These are phyloP conservation scores for Halocaridina rubra DNA, from an alignment of 2,888 invertebrate species.

Conservation along the genomic window DNA sequence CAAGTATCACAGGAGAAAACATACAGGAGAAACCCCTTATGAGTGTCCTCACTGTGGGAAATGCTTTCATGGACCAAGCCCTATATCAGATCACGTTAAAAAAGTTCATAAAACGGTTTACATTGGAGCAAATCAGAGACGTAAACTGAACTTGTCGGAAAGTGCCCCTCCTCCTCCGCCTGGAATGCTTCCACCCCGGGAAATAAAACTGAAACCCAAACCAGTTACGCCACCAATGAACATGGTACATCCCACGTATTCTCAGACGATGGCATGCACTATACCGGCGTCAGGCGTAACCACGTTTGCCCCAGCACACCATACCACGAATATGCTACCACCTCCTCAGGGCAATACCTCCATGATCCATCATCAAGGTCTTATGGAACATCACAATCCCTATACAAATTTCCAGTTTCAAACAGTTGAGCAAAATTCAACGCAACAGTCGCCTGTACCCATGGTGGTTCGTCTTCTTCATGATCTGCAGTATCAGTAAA, in stretches of 20 bases:
- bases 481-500: slow-evolving; percentile 58
- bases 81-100: slow-evolving; percentile 54
- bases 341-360: slow-evolving; percentile 12
- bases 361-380: slow-evolving; percentile 32
- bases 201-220: slow-evolving; percentile 20
- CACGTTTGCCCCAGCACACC: slow-evolving; percentile 38
- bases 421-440: slow-evolving; percentile 24
- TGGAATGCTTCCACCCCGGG: slow-evolving; percentile 38
- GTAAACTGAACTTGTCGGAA: slow-evolving; percentile 51
- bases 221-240: slow-evolving; percentile 29
- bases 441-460: slow-evolving; percentile 47
- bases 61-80: slow-evolving; percentile 56
- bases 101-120: slow-evolving; percentile 57
- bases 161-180: slow-evolving; percentile 52
- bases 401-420: slow-evolving; percentile 51
- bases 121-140: slow-evolving; percentile 51
- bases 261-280: slow-evolving; percentile 37
- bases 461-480: slow-evolving; percentile 44
- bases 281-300: slow-evolving; percentile 21
- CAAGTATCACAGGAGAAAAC: slow-evolving; percentile 54
- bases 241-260: slow-evolving; percentile 20
- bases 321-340: slow-evolving; percentile 40
- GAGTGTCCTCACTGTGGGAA: slow-evolving; percentile 57
- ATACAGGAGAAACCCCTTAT: slow-evolving; percentile 57
- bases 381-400: slow-evolving; percentile 54